These are phyloP conservation scores for Scaptomyza montana DNA, from an alignment of 1,140 invertebrate species.

Conservation along the genomic window DNA sequence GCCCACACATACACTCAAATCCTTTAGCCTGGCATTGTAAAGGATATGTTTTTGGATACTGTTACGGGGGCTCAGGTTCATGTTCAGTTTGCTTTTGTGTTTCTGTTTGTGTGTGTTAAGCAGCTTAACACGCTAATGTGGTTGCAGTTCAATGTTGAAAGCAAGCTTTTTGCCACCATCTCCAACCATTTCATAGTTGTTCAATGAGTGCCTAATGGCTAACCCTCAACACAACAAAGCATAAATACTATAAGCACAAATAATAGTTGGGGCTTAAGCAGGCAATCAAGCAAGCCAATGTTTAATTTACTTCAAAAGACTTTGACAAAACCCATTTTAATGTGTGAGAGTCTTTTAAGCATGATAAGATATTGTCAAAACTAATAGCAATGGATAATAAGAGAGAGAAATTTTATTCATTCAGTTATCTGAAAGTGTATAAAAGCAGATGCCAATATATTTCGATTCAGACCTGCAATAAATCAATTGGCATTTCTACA, in stretches of 20 bases:
- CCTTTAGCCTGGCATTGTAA: not conserved
- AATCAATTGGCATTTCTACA: too few relatives aligned
- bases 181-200: constrained; percentile 22
- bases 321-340: too few relatives aligned
- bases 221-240: not conserved
- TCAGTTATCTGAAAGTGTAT: too few relatives aligned
- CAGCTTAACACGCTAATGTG: constrained; percentile 75
- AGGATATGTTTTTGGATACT: not conserved
- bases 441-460: too few relatives aligned
- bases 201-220: constrained; percentile 34
- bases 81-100: constrained; percentile 23
- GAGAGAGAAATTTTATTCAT: too few relatives aligned
- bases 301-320: not conserved
- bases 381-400: too few relatives aligned
- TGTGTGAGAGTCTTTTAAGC: too few relatives aligned
- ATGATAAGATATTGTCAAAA: too few relatives aligned
- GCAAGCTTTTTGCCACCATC: constrained; percentile 15
- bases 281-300: not conserved
- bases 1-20: not conserved
- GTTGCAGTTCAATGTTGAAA: constrained; percentile 47
- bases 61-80: not conserved
- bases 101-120: constrained; percentile 52
- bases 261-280: not conserved
- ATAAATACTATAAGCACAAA: not conserved
- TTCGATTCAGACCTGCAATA: too few relatives aligned